Conservation (phyloP, 2,113 vertebrate species). For the Azemiops feae region DNA sequence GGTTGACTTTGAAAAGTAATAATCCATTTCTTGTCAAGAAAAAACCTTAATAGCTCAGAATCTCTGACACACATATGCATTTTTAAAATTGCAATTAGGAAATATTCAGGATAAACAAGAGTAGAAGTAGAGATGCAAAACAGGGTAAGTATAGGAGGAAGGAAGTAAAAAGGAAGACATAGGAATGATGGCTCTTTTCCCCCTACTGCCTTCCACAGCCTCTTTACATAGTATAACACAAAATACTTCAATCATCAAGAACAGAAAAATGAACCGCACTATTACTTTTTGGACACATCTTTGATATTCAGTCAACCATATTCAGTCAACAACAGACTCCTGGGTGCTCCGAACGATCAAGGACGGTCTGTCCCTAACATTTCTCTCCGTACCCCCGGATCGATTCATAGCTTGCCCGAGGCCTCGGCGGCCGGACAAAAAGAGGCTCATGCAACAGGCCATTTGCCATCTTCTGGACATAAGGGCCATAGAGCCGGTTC, state of each 20-base stretch:
- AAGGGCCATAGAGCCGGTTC: no score
- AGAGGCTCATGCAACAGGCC: no score
- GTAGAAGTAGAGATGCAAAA: conserved; percentile 7
- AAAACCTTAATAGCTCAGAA: neutral
- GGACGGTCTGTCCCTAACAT: no score
- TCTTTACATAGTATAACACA: neutral
- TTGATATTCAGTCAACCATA: conserved; percentile 83
- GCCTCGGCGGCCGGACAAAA: no score
- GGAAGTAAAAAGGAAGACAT: neutral
- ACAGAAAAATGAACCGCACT: conserved; percentile 78
- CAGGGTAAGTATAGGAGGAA: neutral
- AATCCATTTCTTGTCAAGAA: neutral
- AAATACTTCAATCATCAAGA: conserved; percentile 44
- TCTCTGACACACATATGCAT: neutral
- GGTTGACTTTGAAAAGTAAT: neutral
- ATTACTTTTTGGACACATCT: conserved; percentile 80
- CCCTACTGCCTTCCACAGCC: neutral
- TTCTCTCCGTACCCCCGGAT: no score
- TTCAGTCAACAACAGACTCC: no score
- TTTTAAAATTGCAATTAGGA: neutral
- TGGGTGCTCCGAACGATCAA: no score
- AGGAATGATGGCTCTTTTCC: neutral
- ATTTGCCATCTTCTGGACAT: no score
- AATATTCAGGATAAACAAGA: neutral
- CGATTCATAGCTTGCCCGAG: no score